Evolutionary conservation across 2,888 invertebrate species (phyloP), one percentile per base, ranked within the genome.

Genomic region (Lithophane ornitopus): DNA sequence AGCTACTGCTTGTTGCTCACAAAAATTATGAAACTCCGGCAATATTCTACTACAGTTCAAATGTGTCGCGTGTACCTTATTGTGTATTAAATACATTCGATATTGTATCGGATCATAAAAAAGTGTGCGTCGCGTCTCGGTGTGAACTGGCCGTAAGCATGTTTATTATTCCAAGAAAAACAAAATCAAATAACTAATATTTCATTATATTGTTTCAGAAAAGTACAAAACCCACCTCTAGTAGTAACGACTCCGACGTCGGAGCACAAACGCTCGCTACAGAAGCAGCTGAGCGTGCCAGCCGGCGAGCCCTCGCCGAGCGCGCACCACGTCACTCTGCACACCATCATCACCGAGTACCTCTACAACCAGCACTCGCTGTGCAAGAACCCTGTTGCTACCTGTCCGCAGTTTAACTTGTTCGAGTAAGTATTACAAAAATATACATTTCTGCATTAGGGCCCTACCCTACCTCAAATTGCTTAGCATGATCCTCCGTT

Each of bases 371-470:
- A 99, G 94, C 99, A 99, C 95, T 98, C 99, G n/a, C 96, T 99
- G 12, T 99, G 99, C 96, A 98, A 98, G 95, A 99, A 99, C 95
- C 99, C 99, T 0, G 99, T 99, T 96, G 98, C 98, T 52, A 99
- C 99, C 0, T 99, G 99, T 94, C 99, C 99, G 0, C 99, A 99
- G 92, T 99, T 99, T 92, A 99, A 99, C 93, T 97, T 99, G 56
- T 98, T 99, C 91, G 97, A 98, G 98, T 98, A 92, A 97, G 98
- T 65, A 63, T 39, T 4, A 39, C 39, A 39, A 39, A 39, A 39
- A 39, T 6, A 8, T 39, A 6, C 39, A 39, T 39, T 39, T 39
- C 39, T 39, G 34, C 2, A n/a, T n/a, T n/a, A n/a, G n/a, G n/a
- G n/a, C n/a, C n/a, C n/a, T n/a, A n/a, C n/a, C n/a, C n/a, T n/a